Evolutionary conservation across 1,140 invertebrate genomes (phyloP).

Genomic region (Aphaenogaster floridana): DNA sequence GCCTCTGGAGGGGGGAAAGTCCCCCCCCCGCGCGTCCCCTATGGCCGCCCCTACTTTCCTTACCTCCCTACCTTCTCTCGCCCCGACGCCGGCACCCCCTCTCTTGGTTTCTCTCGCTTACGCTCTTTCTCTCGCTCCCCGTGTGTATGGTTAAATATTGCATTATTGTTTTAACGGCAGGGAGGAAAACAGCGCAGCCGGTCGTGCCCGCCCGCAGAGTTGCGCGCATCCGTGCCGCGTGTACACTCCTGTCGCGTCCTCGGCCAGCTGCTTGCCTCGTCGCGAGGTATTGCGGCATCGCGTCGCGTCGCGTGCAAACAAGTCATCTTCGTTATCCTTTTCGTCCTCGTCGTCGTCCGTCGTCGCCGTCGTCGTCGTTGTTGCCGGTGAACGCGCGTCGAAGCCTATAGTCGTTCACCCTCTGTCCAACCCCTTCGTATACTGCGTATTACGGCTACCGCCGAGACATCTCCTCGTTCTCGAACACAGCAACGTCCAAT

Average conservation of each 20-base stretch:
- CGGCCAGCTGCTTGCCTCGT: constrained; percentile 54
- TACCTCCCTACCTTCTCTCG: constrained; percentile 77
- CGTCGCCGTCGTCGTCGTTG: not conserved
- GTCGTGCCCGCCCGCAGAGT: constrained; percentile 77
- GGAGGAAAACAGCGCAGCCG: constrained; percentile 83
- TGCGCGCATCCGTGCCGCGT: constrained; percentile 78
- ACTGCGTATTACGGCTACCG: not conserved
- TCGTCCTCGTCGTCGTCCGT: constrained; percentile 19
- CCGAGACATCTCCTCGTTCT: constrained; percentile 7
- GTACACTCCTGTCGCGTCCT: constrained; percentile 71
- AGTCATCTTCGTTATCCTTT: not conserved
- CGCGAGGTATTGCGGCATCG: constrained; percentile 33
- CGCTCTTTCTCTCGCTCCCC: constrained; percentile 69
- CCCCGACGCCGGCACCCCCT: constrained; percentile 66
- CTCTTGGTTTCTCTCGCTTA: constrained; percentile 54
- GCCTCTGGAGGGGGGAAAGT: constrained; percentile 56
- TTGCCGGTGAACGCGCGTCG: constrained; percentile 45
- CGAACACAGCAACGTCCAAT: constrained; percentile 14
- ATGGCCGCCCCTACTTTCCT: constrained; percentile 71
- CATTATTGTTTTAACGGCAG: constrained; percentile 87
- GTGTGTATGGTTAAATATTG: constrained; percentile 87
- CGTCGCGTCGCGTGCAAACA: constrained; percentile 26
- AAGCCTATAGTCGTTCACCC: constrained; percentile 15
- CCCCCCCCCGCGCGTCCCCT: constrained; percentile 61
- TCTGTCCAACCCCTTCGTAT: not conserved